phyloP scores from a whole-genome alignment of 2,888 invertebrate genomes.

The Opisthograptis luteolata region DNA sequence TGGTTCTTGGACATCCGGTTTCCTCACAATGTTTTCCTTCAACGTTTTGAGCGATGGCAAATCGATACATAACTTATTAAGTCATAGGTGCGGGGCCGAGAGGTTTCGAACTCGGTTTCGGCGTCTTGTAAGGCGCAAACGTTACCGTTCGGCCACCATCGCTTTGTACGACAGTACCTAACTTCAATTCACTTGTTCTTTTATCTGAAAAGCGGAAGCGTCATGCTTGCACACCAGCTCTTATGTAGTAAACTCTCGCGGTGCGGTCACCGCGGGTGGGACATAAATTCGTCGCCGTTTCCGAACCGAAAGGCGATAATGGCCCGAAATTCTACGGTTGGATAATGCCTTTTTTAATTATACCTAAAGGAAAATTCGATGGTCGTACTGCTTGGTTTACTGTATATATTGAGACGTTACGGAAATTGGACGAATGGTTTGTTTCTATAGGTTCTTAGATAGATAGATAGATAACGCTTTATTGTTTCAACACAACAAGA shows the following conservation, averaged over 20 bases:
- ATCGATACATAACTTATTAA: too few relatives aligned
- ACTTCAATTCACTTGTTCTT: too few relatives aligned
- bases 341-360: conserved; percentile 38
- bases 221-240: conserved; percentile 32
- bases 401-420: too few relatives aligned
- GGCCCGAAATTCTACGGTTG: conserved; percentile 54
- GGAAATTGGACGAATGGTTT: background rate
- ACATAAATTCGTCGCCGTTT: conserved; percentile 58
- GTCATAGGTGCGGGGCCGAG: too few relatives aligned
- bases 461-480: background rate
- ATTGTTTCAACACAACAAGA: background rate
- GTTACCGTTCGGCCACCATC: too few relatives aligned
- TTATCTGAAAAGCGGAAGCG: background rate
- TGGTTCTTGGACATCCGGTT: too few relatives aligned
- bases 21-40: too few relatives aligned
- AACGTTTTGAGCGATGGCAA: too few relatives aligned
- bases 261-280: conserved; percentile 55
- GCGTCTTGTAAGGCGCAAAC: too few relatives aligned
- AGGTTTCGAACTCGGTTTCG: too few relatives aligned
- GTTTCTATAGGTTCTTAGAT: conserved; percentile 1
- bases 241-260: conserved; percentile 39
- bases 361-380: conserved; percentile 9
- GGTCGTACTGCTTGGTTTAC: too few relatives aligned
- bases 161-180: too few relatives aligned
- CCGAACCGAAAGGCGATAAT: conserved; percentile 55